These are phyloP conservation scores for Ctenicera cuprea DNA, from an alignment of 2,888 invertebrate genomes.

Conservation along the genomic window DNA sequence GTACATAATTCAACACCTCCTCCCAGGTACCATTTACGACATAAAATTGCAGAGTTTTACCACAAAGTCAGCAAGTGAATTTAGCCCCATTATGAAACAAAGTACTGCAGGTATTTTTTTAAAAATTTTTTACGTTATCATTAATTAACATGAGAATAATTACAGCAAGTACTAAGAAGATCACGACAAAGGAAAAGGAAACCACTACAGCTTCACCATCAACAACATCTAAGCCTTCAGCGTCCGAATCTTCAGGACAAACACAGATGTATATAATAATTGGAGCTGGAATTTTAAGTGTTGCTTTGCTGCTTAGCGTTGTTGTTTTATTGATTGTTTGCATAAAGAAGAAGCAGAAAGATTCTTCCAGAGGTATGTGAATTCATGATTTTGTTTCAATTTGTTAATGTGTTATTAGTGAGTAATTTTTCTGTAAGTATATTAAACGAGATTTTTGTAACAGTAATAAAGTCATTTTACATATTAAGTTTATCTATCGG, in stretches of 20 bases:
- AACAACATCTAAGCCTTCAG: slow-evolving; percentile 32
- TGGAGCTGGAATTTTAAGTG: slow-evolving; percentile 75
- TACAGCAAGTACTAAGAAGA: slow-evolving; percentile 33
- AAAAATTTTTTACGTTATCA: neutral
- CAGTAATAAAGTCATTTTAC: no score
- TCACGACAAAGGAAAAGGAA: slow-evolving; percentile 32
- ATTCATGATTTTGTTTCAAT: no score
- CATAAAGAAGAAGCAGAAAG: slow-evolving; percentile 73
- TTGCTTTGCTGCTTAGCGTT: slow-evolving; percentile 70
- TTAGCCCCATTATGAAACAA: slow-evolving; percentile 83
- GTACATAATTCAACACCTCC: slow-evolving; percentile 85
- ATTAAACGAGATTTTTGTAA: no score
- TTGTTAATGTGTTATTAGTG: no score
- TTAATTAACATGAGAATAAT: neutral
- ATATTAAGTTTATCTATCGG: no score
- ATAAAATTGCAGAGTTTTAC: slow-evolving; percentile 94
- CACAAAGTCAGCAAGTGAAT: slow-evolving; percentile 89
- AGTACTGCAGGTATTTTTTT: slow-evolving; percentile 77
- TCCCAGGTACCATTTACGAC: slow-evolving; percentile 90
- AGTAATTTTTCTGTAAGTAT: no score
- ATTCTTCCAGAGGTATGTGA: slow-evolving; percentile 61
- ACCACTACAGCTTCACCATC: neutral
- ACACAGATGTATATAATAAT: slow-evolving; percentile 75
- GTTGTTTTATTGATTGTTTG: slow-evolving; percentile 72
- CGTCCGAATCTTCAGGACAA: slow-evolving; percentile 53